These are phyloP conservation scores for Gobiocypris rarus DNA, from an alignment of 2,113 vertebrate genomes.

Conservation along the genomic window DNA sequence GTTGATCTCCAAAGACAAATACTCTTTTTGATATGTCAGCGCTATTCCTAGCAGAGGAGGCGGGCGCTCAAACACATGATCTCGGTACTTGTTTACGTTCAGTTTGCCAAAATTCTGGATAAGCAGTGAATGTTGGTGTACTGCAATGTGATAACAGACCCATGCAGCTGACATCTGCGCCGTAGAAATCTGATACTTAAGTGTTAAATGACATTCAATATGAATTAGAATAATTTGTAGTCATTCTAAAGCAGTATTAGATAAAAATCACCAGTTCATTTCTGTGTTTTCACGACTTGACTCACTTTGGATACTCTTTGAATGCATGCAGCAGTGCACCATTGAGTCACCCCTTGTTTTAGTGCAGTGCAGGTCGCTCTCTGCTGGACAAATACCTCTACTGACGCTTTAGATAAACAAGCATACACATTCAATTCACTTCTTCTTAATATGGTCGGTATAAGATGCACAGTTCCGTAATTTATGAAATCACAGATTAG, in stretches of 20 bases:
- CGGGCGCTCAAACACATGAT: neutral
- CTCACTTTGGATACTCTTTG: too few species aligned
- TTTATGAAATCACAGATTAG: neutral
- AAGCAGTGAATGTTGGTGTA: neutral
- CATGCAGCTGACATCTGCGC: neutral
- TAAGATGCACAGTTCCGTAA: neutral
- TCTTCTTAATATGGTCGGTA: neutral
- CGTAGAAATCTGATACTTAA: too few species aligned
- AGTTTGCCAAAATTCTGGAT: neutral
- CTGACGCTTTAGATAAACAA: neutral
- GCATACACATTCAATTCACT: neutral
- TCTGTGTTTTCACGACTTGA: neutral
- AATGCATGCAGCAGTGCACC: neutral
- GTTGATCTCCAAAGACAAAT: constrained; percentile 2
- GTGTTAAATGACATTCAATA: neutral
- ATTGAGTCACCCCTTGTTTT: neutral
- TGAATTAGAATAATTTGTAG: neutral
- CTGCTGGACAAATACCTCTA: constrained; percentile 32
- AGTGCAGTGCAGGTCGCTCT: neutral
- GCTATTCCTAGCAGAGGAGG: neutral
- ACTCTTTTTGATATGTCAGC: neutral
- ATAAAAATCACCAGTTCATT: neutral
- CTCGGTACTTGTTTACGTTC: neutral
- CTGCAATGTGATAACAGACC: neutral
- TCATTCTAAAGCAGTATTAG: neutral